A percentile compares a stretch with the other conserved stretches of the same genome.
phyloP scores from a whole-genome alignment of 1,140 invertebrate species.

The Neodiprion virginianus region DNA sequence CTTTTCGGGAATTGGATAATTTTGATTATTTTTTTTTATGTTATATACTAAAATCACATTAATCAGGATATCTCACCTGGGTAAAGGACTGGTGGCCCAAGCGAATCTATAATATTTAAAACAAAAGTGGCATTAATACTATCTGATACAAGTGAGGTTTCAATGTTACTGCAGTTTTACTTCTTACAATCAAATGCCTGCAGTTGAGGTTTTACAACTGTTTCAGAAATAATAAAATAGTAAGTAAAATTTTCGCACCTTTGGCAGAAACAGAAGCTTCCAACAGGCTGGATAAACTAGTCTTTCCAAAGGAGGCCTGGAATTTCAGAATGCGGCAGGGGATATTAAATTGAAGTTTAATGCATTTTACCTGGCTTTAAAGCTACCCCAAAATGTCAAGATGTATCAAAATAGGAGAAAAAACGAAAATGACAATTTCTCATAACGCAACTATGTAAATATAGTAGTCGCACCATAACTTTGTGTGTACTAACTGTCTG shows the following conservation, averaged over 20 bases:
- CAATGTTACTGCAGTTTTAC: conserved; percentile 11
- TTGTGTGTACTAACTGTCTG: too few species aligned
- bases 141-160: conserved; percentile 30
- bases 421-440: too few species aligned
- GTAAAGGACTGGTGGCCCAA: conserved; percentile 46
- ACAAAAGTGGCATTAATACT: conserved; percentile 13
- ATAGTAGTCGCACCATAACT: too few species aligned
- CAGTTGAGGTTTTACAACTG: not conserved
- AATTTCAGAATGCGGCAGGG: conserved; percentile 32
- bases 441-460: too few species aligned
- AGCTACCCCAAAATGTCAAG: too few species aligned
- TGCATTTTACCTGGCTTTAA: not conserved
- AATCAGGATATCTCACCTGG: conserved; percentile 50
- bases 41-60: conserved; percentile 9
- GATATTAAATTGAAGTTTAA: not conserved
- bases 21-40: conserved; percentile 5
- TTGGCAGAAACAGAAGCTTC: conserved; percentile 60
- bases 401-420: too few species aligned
- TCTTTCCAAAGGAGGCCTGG: conserved; percentile 57
- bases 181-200: not conserved
- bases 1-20: conserved; percentile 3
- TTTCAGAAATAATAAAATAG: conserved; percentile 7
- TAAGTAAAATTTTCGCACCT: conserved; percentile 45
- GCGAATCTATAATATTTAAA: conserved; percentile 45
- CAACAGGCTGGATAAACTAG: conserved; percentile 60